Conservation (phyloP, 2,113 vertebrate species). For the Sisor rabdophorus region DNA sequence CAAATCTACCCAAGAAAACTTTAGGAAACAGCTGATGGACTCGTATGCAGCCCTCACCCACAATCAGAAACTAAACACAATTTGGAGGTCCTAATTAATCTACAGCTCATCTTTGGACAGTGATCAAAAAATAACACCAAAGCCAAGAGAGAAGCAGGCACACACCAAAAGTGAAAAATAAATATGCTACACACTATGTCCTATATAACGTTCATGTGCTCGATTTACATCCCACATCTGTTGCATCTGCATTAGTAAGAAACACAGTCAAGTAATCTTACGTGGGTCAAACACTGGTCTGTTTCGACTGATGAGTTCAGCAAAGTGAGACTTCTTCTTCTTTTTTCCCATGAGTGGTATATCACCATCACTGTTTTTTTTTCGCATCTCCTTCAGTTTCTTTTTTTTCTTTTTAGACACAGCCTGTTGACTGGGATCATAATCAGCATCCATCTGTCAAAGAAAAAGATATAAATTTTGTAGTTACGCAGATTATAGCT, state of each 20-base stretch:
- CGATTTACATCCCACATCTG: not conserved
- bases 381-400: slow-evolving; percentile 59
- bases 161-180: too few species aligned
- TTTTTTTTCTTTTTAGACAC: slow-evolving; percentile 66
- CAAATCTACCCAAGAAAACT: too few species aligned
- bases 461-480: not conserved
- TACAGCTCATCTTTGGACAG: too few species aligned
- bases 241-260: not conserved
- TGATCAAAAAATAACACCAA: too few species aligned
- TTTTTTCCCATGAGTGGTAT: slow-evolving; percentile 71
- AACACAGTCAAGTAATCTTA: slow-evolving; percentile 53
- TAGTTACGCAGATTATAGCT: too few species aligned
- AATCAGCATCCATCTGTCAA: slow-evolving; percentile 85
- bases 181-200: too few species aligned
- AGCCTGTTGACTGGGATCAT: slow-evolving; percentile 68
- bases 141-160: too few species aligned
- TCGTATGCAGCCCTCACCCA: too few species aligned
- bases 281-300: slow-evolving; percentile 81
- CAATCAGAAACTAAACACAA: too few species aligned
- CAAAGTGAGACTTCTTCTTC: slow-evolving; percentile 76
- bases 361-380: slow-evolving; percentile 61
- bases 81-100: too few species aligned
- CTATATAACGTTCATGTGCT: too few species aligned
- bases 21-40: too few species aligned
- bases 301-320: slow-evolving; percentile 64